Conservation (phyloP, 2,113 vertebrate genomes). For the Anas platyrhynchos region DNA sequence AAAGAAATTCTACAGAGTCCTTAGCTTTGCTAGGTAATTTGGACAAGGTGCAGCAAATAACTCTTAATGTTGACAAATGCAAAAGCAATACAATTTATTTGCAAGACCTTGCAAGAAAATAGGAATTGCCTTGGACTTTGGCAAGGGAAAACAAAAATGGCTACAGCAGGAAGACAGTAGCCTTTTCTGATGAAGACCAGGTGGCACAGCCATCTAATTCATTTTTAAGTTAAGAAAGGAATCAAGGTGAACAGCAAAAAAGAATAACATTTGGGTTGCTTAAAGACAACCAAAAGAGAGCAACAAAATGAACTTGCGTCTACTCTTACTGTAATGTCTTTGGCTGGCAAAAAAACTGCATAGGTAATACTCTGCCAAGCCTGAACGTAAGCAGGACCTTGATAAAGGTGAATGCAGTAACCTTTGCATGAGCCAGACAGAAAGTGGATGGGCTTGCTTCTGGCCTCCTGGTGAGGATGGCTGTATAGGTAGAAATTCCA, state of each 20-base stretch:
- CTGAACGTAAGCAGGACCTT: neutral
- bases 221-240: constrained; percentile 10
- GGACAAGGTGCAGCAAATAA: constrained; percentile 47
- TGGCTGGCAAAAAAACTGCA: neutral
- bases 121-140: constrained; percentile 26
- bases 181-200: neutral
- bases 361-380: neutral
- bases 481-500: neutral
- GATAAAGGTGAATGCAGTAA: neutral
- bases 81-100: constrained; percentile 65
- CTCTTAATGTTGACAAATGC: constrained; percentile 69
- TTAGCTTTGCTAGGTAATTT: constrained; percentile 28
- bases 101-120: constrained; percentile 16
- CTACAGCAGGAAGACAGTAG: neutral
- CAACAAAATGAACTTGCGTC: neutral
- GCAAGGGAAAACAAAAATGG: neutral
- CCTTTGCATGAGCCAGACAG: neutral
- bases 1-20: constrained; percentile 41
- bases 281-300: neutral
- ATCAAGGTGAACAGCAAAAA: neutral
- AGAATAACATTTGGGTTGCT: neutral
- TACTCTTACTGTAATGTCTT: neutral
- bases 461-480: neutral
- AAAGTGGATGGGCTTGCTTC: neutral
- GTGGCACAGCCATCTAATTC: neutral